A percentile compares a stretch with the other conserved stretches of the same genome.
These are phyloP conservation scores for Isotomurus palustris DNA, from an alignment of 2,888 invertebrate species.

Conservation along the genomic window DNA sequence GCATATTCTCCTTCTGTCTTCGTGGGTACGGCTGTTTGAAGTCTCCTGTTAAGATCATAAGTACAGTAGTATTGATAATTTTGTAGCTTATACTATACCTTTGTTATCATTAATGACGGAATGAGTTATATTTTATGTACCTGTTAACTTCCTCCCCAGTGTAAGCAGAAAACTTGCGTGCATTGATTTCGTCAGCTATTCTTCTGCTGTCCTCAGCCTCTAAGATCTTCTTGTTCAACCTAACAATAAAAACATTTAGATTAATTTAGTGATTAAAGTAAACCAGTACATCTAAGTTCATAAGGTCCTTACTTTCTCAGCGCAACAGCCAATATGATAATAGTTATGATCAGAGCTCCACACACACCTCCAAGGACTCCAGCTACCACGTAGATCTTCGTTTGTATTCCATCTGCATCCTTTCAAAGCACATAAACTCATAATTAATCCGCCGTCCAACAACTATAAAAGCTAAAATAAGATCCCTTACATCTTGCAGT, in stretches of 20 bases:
- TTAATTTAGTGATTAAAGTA: background rate
- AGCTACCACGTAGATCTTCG: slow-evolving; percentile 25
- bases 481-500: background rate
- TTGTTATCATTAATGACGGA: background rate
- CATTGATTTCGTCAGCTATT: slow-evolving; percentile 24
- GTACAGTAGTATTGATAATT: background rate
- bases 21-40: slow-evolving; percentile 1
- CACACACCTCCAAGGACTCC: slow-evolving; percentile 29
- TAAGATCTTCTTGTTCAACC: slow-evolving; percentile 9
- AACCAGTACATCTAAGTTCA: background rate
- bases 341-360: slow-evolving; percentile 16
- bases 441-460: too few species aligned
- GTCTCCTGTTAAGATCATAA: background rate
- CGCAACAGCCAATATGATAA: slow-evolving; percentile 9
- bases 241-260: background rate
- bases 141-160: slow-evolving; percentile 36
- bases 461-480: too few species aligned
- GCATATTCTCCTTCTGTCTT: too few species aligned
- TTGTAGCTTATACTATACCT: background rate
- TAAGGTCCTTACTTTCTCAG: slow-evolving; percentile 8
- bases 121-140: slow-evolving; percentile 5
- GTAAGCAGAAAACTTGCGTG: slow-evolving; percentile 28
- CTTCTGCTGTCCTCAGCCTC: slow-evolving; percentile 14
- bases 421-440: too few species aligned
- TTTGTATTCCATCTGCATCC: slow-evolving; percentile 16